Base-by-base conservation (phyloP, 2,888 invertebrate genomes). In the Eretmocerus hayati region DNA sequence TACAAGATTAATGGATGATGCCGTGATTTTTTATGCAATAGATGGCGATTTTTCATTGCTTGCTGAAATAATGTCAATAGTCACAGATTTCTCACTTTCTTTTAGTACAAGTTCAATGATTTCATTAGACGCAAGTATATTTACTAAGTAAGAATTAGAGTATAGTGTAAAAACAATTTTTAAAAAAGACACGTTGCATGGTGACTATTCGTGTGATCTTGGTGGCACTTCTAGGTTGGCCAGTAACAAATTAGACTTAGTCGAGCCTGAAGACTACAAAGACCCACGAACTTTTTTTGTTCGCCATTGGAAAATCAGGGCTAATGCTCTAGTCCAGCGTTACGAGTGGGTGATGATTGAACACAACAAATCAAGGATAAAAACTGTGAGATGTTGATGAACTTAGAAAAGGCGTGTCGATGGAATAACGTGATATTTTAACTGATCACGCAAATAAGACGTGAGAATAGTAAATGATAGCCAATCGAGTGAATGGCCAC, bases 191-290 rank as follows among this genome's bases (percentile, higher is more conserved):
- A 63, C 61, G 62, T 50, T 52, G 59, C 55, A 52, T 51, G 53
- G 50, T 50, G 50, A 52, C 53, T 53, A 52, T 48, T 53, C 56
- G 53, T 52, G 51, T 55, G 59, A 58, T 59, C 46, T 54, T 62
- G 60, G 57, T 57, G 64, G 50, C 46, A 33, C 48, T 50, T 52
- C 42, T 48, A 52, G 54, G 64, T 69, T 70, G 69, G 69, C 69
- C 69, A 70, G 68, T 69, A 68, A 67, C 58, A 59, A 50, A 50
- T 65, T 63, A 64, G 61, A 61, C 62, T 63, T 66, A 65, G 63
- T 65, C 62, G 61, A 66, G 64, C 59, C 62, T 58, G 58, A 59
- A 63, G 60, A 59, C 59, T 58, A 46, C 42, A 52, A 37, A 37
- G 49, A 49, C 52, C 42, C 32, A 26, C 54, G 54, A 52, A 46